These are phyloP conservation scores for Aspidiotus destructor DNA, from an alignment of 2,888 invertebrate species.

Conservation along the genomic window DNA sequence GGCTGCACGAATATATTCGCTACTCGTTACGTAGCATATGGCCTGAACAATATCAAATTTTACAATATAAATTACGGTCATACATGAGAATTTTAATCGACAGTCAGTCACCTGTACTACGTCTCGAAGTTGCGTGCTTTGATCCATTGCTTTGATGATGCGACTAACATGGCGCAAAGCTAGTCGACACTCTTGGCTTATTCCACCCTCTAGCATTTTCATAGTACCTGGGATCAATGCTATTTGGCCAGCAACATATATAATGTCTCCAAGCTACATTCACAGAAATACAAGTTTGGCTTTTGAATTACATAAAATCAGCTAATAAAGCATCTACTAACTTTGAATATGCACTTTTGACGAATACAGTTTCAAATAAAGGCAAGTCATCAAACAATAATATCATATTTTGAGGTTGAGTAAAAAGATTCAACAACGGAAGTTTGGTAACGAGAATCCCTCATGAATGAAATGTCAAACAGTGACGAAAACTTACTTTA, in stretches of 20 bases:
- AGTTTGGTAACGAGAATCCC: background rate
- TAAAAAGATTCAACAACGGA: background rate
- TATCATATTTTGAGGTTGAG: background rate
- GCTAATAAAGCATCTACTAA: background rate
- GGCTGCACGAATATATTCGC: conserved; percentile 60
- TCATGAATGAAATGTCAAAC: no score
- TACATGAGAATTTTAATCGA: background rate
- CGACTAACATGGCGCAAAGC: conserved; percentile 73
- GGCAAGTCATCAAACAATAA: no score
- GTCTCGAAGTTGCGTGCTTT: conserved; percentile 66
- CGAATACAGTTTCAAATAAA: no score
- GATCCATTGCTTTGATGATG: conserved; percentile 69
- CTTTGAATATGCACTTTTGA: no score
- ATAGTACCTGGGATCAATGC: conserved; percentile 75
- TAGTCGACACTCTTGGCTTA: conserved; percentile 69
- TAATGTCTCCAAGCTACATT: conserved; percentile 64
- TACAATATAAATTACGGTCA: background rate
- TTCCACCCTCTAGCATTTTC: conserved; percentile 64
- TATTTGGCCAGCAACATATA: conserved; percentile 85
- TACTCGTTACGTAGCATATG: conserved; percentile 75
- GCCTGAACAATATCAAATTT: conserved; percentile 46
- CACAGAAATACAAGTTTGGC: background rate
- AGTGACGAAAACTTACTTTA: conserved; percentile 50
- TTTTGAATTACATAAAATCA: background rate
- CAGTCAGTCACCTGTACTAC: conserved; percentile 56